These are phyloP conservation scores for Pentamera pediparva DNA, from an alignment of 53 echinoderm and acorn worm species.

Conservation along the genomic window DNA sequence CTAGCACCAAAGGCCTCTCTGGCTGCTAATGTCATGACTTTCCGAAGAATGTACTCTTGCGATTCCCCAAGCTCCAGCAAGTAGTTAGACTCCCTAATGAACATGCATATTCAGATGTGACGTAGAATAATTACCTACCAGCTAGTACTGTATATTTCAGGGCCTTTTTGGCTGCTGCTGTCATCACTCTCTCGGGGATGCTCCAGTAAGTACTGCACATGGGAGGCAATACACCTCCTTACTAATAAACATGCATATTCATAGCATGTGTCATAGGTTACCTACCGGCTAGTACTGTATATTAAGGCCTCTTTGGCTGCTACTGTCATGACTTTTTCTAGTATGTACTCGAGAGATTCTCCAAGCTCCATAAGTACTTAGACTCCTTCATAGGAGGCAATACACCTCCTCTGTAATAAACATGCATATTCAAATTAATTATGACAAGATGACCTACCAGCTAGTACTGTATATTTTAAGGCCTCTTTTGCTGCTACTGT, in stretches of 20 bases:
- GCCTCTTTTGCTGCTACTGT: slow-evolving; percentile 93
- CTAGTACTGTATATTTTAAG: slow-evolving; percentile 83
- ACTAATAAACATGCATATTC: no score
- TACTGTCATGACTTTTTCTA: slow-evolving; percentile 72
- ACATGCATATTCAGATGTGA: no score
- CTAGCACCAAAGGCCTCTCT: slow-evolving; percentile 89
- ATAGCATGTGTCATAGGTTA: no score
- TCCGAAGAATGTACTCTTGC: slow-evolving; percentile 61
- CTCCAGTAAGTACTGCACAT: no score
- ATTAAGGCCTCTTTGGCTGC: slow-evolving; percentile 95
- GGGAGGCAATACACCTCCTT: no score
- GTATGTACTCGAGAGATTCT: slow-evolving; percentile 68
- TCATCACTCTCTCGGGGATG: no score
- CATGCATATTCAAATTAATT: neutral
- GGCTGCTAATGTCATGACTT: slow-evolving; percentile 73
- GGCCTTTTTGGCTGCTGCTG: slow-evolving; percentile 87
- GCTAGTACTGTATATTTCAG: slow-evolving; percentile 81
- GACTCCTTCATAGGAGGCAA: no score
- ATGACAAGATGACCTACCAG: slow-evolving; percentile 48
- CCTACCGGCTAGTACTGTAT: slow-evolving; percentile 86
- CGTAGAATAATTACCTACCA: no score
- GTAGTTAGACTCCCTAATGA: slow-evolving; percentile 89
- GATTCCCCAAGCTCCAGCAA: slow-evolving; percentile 62
- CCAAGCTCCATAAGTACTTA: slow-evolving; percentile 73
- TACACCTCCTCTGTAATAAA: no score